Evolutionary conservation across 2,113 vertebrate species (phyloP), one percentile per base, ranked within the genome.

Genomic region (Pyrgilauda ruficollis): DNA sequence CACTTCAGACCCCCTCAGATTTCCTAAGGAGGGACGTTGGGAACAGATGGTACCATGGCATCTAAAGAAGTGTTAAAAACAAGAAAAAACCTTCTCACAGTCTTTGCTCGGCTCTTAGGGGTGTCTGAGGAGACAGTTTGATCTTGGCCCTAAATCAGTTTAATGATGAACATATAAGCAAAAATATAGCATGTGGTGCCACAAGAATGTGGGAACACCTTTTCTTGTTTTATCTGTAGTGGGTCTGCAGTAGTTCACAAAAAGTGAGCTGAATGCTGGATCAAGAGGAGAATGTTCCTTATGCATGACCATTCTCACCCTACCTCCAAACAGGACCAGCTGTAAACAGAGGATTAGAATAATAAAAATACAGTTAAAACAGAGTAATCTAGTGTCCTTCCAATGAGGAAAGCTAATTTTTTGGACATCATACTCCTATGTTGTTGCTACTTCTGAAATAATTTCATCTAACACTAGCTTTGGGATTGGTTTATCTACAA

Each of bases 81-180:
- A 53, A 53, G n/a, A 11, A 62, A 43, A 90, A 64, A 52, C 13
- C 9, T 86, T 80, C 50, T 21, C 49, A 28, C 31, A 56, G 15
- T 22, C 8, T 41, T 66, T 28, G 31, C 37, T 74, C 0, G 0
- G n/a, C 31, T 24, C 31, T 12, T 43, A 44, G 33, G 3, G 8
- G 1, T 56, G 27, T 4, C 1, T 35, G 37, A 10, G 27, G 10
- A 76, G 10, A 23, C 31, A 81, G 68, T 23, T 58, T 63, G 3
- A 16, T 80, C 55, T 30, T 64, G 30, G 12, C 9, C n/a, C 31
- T 81, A 31, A 44, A 69, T 68, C 31, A 74, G 12, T 66, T 77
- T 37, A 66, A 53, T 27, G 6, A 18, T 16, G n/a, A 88, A 69
- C 4, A 24, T n/a, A 5, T 2, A 61, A 64, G 28, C 13, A 90